Evolutionary conservation across 2,113 vertebrate species (phyloP), one percentile per base, ranked within the genome.

Genomic region (Orcinus orca): DNA sequence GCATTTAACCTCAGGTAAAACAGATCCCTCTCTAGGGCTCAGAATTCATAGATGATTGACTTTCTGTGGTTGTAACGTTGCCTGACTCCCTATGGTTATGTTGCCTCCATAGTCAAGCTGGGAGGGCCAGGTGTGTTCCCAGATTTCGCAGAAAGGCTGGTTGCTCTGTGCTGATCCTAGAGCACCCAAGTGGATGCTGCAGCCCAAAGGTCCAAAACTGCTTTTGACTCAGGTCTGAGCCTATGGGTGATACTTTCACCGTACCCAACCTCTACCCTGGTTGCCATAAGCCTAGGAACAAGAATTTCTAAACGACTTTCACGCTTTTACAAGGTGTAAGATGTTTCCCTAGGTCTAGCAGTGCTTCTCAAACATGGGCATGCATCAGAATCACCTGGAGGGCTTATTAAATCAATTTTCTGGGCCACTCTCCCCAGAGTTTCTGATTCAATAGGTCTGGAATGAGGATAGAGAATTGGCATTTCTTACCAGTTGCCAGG

Each of bases 281-380:
- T 84, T 41, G 82, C 23, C 25, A 38, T 18, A 93, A 53, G 33
- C 44, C 47, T 79, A 23, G 55, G 53, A 85, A 67, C 38, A 79
- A 53, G 8, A 84, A 85, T 74, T 88, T 84, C n/a, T 84, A 62
- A 95, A 82, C 15, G 13, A 82, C 21, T 68, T 80, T 68, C 38
- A 67, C 2, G 31, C 14, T 55, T 71, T 38, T 6, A 58, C 11
- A 21, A 11, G 10, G 1, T 67, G 25, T 76, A 96, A 83, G 18
- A 31, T 41, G 29, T 70, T 62, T 85, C 17, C 38, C 33, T 73
- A 74, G 10, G 41, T 41, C 10, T 53, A 86, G 11, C 36, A 58
- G 2, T 38, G 15, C 44, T 90, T 33, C 38, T 17, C 47, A 95
- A 55, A 81, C 1, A 77, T 44, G 10, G 55, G 3, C 6, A 36